Conservation (phyloP, 2,113 vertebrate genomes). For the Callaeas wilsoni region DNA sequence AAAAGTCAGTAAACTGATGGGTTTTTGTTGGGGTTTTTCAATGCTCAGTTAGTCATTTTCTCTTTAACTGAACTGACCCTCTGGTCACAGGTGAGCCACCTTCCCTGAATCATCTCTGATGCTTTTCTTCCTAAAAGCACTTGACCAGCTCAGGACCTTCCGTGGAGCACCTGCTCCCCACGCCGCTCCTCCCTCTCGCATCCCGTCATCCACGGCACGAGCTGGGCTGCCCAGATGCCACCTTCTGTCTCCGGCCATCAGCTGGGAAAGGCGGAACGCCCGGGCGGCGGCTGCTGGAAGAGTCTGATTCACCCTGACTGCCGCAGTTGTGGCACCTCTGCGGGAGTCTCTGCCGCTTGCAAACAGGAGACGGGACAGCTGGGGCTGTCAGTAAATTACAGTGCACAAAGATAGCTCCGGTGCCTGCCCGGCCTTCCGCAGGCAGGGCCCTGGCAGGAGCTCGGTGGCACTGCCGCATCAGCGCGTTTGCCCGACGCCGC, state of each 20-base stretch:
- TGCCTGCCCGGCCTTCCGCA: neutral
- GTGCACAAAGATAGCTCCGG: neutral
- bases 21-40: neutral
- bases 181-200: neutral
- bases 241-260: neutral
- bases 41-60: rapidly evolving
- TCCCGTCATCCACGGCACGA: rapidly evolving
- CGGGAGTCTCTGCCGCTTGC: neutral
- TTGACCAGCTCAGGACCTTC: neutral
- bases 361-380: neutral
- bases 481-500: neutral
- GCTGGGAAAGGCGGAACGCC: neutral
- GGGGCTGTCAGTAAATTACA: slow-evolving; percentile 7
- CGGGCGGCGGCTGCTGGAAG: neutral
- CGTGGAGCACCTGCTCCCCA: neutral
- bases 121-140: neutral
- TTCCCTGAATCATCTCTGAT: neutral
- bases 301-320: neutral
- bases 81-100: neutral
- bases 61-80: neutral
- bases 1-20: neutral
- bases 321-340: neutral
- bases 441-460: slow-evolving; percentile 9
- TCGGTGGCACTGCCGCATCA: neutral
- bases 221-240: neutral